Evolutionary conservation across 2,797 vertebrate genomes (phyloP).

Genomic region (Eleutherodactylus coqui): DNA sequence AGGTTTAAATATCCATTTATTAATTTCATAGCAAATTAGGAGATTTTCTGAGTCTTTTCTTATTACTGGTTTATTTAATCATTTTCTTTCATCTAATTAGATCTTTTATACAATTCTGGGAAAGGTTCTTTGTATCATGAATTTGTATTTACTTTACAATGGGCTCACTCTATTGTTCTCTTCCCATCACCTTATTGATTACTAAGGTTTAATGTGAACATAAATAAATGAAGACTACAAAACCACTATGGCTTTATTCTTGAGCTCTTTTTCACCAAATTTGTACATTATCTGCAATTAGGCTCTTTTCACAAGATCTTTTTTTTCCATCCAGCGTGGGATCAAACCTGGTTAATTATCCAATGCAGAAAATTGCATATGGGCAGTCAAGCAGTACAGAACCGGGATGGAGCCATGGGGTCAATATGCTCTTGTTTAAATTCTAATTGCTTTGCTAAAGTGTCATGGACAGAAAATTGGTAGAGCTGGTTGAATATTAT

Average conservation of each 20-base stretch:
- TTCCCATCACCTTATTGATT: conserved; percentile 37
- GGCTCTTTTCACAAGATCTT: no score
- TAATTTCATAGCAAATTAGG: not conserved
- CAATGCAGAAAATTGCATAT: no score
- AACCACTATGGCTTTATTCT: not conserved
- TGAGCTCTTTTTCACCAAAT: not conserved
- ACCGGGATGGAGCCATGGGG: no score
- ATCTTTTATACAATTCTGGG: not conserved
- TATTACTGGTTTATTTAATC: not conserved
- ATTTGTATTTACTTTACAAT: not conserved
- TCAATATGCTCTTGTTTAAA: not conserved
- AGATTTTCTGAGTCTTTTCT: not conserved
- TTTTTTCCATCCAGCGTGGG: no score
- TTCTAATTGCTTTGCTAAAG: not conserved
- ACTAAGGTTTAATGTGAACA: conserved; percentile 11
- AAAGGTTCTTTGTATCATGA: not conserved
- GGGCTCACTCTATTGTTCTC: conserved; percentile 20
- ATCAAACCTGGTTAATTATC: no score
- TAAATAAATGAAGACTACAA: conserved; percentile 35
- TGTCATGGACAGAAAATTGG: not conserved
- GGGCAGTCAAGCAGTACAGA: no score
- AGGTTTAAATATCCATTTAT: not conserved
- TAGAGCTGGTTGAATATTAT: not conserved
- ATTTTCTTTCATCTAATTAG: not conserved
- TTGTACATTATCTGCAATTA: not conserved